Evolutionary conservation across 2,113 vertebrate species (phyloP).

Genomic region (Tupaia tana): DNA sequence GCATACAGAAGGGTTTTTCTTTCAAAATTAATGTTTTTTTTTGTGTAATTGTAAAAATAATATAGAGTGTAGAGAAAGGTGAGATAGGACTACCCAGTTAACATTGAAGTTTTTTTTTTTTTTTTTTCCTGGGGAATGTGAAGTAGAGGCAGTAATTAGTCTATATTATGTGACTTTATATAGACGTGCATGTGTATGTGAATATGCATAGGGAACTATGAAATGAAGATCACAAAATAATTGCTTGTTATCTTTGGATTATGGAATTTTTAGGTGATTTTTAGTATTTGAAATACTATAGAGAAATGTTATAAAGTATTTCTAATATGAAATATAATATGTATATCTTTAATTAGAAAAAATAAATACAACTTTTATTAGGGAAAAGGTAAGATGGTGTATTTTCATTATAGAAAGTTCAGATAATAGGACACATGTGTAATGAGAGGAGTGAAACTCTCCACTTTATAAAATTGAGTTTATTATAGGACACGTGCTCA

Average conservation of each 20-base stretch:
- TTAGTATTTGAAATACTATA: neutral
- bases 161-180: slow-evolving; percentile 30
- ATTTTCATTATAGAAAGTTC: slow-evolving; percentile 12
- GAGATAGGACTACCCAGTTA: neutral
- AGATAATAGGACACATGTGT: neutral
- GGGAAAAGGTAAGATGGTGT: slow-evolving; percentile 6
- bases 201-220: slow-evolving; percentile 47
- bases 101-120: slow-evolving; percentile 32
- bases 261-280: slow-evolving; percentile 49
- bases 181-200: slow-evolving; percentile 22
- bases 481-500: too few relatives aligned
- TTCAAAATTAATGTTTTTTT: slow-evolving; percentile 46
- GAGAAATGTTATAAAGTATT: too few relatives aligned
- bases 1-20: neutral
- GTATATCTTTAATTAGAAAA: slow-evolving; percentile 17
- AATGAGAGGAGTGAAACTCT: neutral
- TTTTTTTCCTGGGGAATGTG: neutral
- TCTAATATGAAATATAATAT: too few relatives aligned
- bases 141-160: slow-evolving; percentile 19
- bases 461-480: neutral
- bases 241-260: slow-evolving; percentile 27
- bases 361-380: neutral
- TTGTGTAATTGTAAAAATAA: slow-evolving; percentile 55
- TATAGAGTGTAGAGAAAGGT: neutral
- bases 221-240: slow-evolving; percentile 19